These are phyloP conservation scores for Melanostigma gelatinosum DNA, from an alignment of 2,113 vertebrate species.

Conservation along the genomic window DNA sequence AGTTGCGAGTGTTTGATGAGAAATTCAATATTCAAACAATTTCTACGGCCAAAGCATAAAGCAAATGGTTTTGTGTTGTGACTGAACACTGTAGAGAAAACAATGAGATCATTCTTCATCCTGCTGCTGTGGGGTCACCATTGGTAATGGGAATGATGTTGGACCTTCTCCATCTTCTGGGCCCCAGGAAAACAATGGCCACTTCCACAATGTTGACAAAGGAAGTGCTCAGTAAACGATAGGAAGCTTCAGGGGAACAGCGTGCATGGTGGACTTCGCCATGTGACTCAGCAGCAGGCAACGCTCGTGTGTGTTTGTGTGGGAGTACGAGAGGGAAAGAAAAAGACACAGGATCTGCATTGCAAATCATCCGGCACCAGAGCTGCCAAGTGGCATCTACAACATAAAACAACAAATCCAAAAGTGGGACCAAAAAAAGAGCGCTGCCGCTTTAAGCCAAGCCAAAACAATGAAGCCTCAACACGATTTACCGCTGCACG, in stretches of 20 bases:
- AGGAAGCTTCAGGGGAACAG: conserved; percentile 33
- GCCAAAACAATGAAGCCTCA: neutral
- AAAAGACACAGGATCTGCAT: conserved; percentile 50
- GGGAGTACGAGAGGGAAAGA: neutral
- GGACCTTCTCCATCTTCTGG: conserved; percentile 57
- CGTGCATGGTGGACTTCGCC: conserved; percentile 6
- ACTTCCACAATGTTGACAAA: conserved; percentile 33
- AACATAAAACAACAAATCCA: conserved; percentile 18
- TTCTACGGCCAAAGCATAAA: neutral
- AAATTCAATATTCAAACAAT: neutral
- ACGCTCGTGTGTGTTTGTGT: neutral
- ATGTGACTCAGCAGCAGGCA: conserved; percentile 55
- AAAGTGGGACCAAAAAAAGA: conserved; percentile 27
- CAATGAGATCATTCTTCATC: conserved; percentile 60
- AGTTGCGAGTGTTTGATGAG: neutral
- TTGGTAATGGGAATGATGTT: conserved; percentile 28
- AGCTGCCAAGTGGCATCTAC: conserved; percentile 36
- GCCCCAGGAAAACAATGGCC: conserved; percentile 58
- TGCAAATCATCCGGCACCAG: conserved; percentile 47
- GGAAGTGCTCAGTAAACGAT: conserved; percentile 45
- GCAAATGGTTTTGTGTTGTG: conserved; percentile 19
- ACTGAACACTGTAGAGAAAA: conserved; percentile 28
- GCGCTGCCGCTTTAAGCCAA: neutral
- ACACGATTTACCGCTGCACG: neutral
- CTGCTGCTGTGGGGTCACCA: conserved; percentile 39